Conservation (phyloP, 2,888 invertebrate genomes). For the Apotomis betuletana region DNA sequence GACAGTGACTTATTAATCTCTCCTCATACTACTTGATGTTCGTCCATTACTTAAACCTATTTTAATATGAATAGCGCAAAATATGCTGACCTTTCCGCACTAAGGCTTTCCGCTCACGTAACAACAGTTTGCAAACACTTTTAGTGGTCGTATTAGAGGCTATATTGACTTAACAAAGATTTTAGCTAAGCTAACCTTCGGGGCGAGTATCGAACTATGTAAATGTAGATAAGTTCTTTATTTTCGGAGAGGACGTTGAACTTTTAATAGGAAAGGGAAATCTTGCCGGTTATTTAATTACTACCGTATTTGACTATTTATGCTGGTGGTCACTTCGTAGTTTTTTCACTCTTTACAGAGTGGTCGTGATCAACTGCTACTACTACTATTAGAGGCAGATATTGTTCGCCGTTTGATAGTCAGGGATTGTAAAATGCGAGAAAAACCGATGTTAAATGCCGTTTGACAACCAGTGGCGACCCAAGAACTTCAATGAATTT, state of each 20-base stretch:
- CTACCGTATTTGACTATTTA: slow-evolving; percentile 17
- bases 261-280: slow-evolving; percentile 35
- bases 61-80: slow-evolving; percentile 42
- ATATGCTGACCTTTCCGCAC: slow-evolving; percentile 37
- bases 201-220: slow-evolving; percentile 35
- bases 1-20: slow-evolving; percentile 15
- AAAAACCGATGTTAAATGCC: no score
- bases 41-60: slow-evolving; percentile 35
- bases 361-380: no score
- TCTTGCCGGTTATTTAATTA: slow-evolving; percentile 26
- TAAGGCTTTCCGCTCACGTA: slow-evolving; percentile 37
- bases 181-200: slow-evolving; percentile 34
- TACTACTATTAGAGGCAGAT: no score
- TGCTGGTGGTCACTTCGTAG: no score
- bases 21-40: slow-evolving; percentile 20
- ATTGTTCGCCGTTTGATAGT: no score
- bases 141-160: neutral
- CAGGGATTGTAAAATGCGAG: no score
- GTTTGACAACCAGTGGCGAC: no score
- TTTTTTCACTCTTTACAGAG: no score
- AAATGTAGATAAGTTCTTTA: slow-evolving; percentile 39
- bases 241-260: slow-evolving; percentile 29
- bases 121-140: neutral
- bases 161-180: slow-evolving; percentile 2
- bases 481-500: no score